Evolutionary conservation across 2,113 vertebrate genomes (phyloP).

Genomic region (Casuarius casuarius): DNA sequence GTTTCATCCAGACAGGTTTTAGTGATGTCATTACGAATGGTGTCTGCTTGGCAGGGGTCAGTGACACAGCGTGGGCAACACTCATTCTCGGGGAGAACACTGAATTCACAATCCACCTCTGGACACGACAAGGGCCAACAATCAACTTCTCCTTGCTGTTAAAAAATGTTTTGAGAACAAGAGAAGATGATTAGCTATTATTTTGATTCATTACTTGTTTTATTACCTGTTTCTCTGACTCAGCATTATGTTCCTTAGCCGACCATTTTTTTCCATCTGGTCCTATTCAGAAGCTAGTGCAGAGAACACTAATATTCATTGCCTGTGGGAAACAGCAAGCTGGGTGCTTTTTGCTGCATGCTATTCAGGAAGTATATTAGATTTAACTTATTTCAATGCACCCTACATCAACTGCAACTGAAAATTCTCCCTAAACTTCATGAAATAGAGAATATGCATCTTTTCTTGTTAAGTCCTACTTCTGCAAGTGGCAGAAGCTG

Average conservation of each 20-base stretch:
- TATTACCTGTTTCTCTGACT: background rate
- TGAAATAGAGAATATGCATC: background rate
- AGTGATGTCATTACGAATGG: constrained; percentile 93
- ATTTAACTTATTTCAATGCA: background rate
- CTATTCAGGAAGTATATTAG: background rate
- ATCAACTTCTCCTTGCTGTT: constrained; percentile 95
- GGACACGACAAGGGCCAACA: constrained; percentile 96
- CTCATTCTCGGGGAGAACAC: constrained; percentile 89
- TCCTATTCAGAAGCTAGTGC: background rate
- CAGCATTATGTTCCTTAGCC: background rate
- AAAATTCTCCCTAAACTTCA: background rate
- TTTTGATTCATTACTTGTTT: background rate
- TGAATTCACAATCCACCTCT: constrained; percentile 92
- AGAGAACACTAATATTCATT: background rate
- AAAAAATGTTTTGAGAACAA: background rate
- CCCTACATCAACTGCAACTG: background rate
- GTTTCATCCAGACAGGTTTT: constrained; percentile 95
- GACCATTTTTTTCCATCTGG: background rate
- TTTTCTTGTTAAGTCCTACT: background rate
- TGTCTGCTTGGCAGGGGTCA: constrained; percentile 95
- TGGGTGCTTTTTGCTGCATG: background rate
- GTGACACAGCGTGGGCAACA: constrained; percentile 92
- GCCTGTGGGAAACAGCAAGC: background rate
- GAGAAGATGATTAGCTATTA: background rate
- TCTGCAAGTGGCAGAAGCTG: background rate